Evolutionary conservation across 2,797 vertebrate species (phyloP).

Genomic region (Urocyon cinereoargenteus): DNA sequence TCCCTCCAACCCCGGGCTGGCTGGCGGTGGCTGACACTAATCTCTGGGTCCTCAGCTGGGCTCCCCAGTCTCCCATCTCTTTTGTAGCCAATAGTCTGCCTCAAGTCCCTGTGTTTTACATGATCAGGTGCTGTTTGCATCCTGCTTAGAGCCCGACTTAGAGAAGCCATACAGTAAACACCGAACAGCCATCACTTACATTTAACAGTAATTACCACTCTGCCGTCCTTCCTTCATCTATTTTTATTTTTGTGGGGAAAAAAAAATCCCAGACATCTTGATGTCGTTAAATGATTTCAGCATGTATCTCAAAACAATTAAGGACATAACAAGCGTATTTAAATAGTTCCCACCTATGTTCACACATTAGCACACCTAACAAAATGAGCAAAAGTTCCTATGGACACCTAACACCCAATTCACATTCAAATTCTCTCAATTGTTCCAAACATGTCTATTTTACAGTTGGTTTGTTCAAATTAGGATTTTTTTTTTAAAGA

Average conservation of each 20-base stretch:
- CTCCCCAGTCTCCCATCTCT: neutral
- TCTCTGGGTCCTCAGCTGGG: neutral
- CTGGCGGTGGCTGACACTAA: neutral
- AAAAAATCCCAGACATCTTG: conserved; percentile 8
- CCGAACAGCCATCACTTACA: conserved; percentile 31
- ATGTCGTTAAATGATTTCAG: conserved; percentile 47
- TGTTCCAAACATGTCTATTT: neutral
- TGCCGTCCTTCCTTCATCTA: conserved; percentile 36
- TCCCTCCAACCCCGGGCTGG: neutral
- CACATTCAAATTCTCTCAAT: neutral
- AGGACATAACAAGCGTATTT: neutral
- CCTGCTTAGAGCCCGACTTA: conserved; percentile 33
- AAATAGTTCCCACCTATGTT: neutral
- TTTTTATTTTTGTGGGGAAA: conserved; percentile 58
- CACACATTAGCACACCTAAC: neutral
- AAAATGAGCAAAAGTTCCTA: neutral
- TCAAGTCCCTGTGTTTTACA: conserved; percentile 14
- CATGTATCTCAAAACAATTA: conserved; percentile 22
- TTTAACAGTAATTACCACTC: conserved; percentile 41
- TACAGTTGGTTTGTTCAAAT: neutral
- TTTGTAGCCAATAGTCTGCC: neutral
- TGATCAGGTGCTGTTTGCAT: neutral
- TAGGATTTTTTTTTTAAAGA: too few relatives aligned
- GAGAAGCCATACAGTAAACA: neutral
- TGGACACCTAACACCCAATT: neutral